Base-by-base conservation (phyloP, 2,888 invertebrate genomes). In the Callinectes sapidus region DNA sequence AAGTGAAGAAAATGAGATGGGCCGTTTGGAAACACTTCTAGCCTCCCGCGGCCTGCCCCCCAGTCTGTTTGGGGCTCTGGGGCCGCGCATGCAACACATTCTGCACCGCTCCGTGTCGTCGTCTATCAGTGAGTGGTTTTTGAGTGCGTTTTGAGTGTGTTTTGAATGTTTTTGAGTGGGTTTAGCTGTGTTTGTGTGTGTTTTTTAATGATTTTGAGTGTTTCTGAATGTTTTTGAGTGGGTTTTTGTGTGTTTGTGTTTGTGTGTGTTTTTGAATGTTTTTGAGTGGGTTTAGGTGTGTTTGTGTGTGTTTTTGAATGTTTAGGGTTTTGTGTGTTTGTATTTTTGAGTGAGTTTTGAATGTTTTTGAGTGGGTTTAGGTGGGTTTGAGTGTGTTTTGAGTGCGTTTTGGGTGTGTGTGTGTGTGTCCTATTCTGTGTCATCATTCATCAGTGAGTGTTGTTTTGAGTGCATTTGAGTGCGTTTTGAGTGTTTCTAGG, bases 11-110 rank as follows among this genome's bases (percentile, higher is more conserved):
- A 98, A 98, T 95, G 99, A 99, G 96, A 99, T 99, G 95, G 99
- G 99, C 77, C 97, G 99, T 89, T 96, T 99, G 93, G 99, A 99
- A 96, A 99, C 99, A 42, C 96, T 99, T 95, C 96, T 99, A 91
- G 99, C 99, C 96, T 98, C 99, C 23, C 97, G 99, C 95, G 99
- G 99, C 48, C 96, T 99, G 95, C 99, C 99, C n/a, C 99, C 99
- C 23, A 99, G 99, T 96, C 96, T 99, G 94, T 98, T 99, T 95
- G 99, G 99, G 66, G 98, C 99, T 1, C 96, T 99, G 91, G 99
- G 98, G 0, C 98, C 99, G 89, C 97, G 99, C 91, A 98, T 99
- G 98, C 99, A 99, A 95, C 99, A 99, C 95, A 96, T 99, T 93
- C 96, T 99, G 94, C 99, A 99, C 95, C 97, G 99, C 95, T 98